Evolutionary conservation across 1,140 invertebrate species (phyloP).

Genomic region (Cylas formicarius): DNA sequence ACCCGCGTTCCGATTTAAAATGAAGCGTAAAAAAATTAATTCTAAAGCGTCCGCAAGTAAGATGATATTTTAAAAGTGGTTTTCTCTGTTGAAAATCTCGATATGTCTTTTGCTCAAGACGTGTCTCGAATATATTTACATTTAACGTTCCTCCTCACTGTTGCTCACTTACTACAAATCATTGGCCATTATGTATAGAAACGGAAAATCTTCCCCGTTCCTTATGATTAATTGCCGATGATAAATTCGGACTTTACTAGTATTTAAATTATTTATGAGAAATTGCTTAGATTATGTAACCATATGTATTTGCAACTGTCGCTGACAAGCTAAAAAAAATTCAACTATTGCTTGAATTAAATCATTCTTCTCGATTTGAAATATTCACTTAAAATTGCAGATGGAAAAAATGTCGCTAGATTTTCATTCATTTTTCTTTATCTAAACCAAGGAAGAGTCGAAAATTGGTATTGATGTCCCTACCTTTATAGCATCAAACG

Average conservation of each 20-base stretch:
- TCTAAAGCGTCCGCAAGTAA: neutral
- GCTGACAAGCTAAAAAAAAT: no score
- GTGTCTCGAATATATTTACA: conserved; percentile 14
- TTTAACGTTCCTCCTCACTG: neutral
- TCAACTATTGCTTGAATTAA: no score
- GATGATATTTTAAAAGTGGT: conserved; percentile 10
- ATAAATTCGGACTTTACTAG: conserved; percentile 11
- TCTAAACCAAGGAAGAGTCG: no score
- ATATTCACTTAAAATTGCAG: no score
- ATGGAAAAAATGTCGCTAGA: no score
- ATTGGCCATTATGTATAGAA: neutral
- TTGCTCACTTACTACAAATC: conserved; percentile 1
- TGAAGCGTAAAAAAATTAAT: conserved; percentile 4
- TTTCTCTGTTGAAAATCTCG: conserved; percentile 16
- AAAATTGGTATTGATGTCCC: no score
- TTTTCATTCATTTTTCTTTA: no score
- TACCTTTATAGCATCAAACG: no score
- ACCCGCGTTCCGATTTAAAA: neutral
- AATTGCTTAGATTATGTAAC: no score
- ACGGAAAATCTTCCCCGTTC: neutral
- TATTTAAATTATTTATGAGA: no score
- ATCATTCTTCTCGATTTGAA: no score
- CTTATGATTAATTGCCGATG: conserved; percentile 6
- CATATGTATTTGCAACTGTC: no score
- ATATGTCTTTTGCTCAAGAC: conserved; percentile 6